Evolutionary conservation across 35 echinoderm and acorn worm species (phyloP), one percentile per base, ranked within the genome.

Genomic region (Eucidaris tribuloides): DNA sequence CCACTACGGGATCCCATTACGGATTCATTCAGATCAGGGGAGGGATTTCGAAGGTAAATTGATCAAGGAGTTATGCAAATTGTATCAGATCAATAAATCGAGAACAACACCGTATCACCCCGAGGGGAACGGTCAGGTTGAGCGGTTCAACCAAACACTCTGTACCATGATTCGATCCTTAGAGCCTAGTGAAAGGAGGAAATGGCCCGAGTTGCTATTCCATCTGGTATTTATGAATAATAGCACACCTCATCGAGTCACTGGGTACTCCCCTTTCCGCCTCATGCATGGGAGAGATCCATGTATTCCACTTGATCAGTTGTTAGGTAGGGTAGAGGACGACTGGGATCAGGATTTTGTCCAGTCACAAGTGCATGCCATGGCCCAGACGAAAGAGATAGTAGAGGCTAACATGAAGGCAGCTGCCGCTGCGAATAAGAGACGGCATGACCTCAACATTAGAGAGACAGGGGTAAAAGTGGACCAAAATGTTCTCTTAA

Each of bases 261-360:
- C 62, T 38, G 62, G 44, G 6, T 83, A 83, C 44, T 40, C 62
- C 27, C 81, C 60, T 4, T 83, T n/a, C 27, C 7, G 38, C 5
- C 56, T 83, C n/a, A 76, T 83, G 81, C 30, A 42, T 70, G 81
- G 81, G 41, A 66, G 81, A 11, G 25, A 42, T 25, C 81, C 81
- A 2, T 31, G 9, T 13, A 7, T 83, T 3, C 44, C 23, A 41
- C 7, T 83, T 3, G 81, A 83, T 68, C 81, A 83, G 2, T 24
- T 83, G 27, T 17, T 83, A 7, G 3, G 61, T 31, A 42, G 32
- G 5, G 27, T 5, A 6, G 19, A 24, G 13, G 2, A 22, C 4
- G n/a, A 64, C 58, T 83, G 61, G 58, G 58, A 83, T 42, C 55
- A 77, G 11, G 61, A 84, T 19, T 79, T 78, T 2, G 63, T 84